A percentile compares a stretch with the other conserved stretches of the same genome.
These are phyloP conservation scores for Diadegma fenestrale DNA, from an alignment of 2,888 invertebrate genomes.

Conservation along the genomic window DNA sequence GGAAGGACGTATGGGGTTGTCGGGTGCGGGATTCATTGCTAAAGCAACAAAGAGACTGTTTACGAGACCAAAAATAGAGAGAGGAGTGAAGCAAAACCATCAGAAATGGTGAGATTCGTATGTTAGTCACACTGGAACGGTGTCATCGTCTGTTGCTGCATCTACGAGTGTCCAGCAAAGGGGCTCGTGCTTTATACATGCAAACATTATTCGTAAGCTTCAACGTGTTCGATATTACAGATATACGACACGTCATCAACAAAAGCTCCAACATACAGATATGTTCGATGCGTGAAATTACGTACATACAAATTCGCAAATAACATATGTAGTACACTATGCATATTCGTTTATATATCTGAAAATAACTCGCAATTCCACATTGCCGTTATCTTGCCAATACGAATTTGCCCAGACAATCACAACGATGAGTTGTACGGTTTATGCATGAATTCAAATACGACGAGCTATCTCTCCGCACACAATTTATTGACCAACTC, in stretches of 20 bases:
- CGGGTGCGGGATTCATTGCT: slow-evolving; percentile 53
- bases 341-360: not conserved
- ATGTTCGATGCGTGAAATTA: not conserved
- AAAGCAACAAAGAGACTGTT: slow-evolving; percentile 40
- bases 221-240: slow-evolving; percentile 25
- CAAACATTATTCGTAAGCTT: slow-evolving; percentile 28
- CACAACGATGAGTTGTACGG: slow-evolving; percentile 22
- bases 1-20: slow-evolving; percentile 66
- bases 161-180: slow-evolving; percentile 42
- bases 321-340: not conserved
- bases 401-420: slow-evolving; percentile 26
- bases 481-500: slow-evolving; percentile 10
- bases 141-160: slow-evolving; percentile 10
- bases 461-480: slow-evolving; percentile 19
- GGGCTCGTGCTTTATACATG: slow-evolving; percentile 31
- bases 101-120: not conserved
- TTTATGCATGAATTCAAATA: slow-evolving; percentile 26
- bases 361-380: slow-evolving; percentile 19
- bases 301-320: not conserved
- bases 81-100: not conserved
- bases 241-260: slow-evolving; percentile 9
- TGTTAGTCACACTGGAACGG: not conserved
- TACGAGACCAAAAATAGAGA: slow-evolving; percentile 20
- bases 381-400: slow-evolving; percentile 16
- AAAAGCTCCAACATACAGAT: not conserved